phyloP scores from a whole-genome alignment of 2,113 vertebrate species.

The Vulpes ferrilata region DNA sequence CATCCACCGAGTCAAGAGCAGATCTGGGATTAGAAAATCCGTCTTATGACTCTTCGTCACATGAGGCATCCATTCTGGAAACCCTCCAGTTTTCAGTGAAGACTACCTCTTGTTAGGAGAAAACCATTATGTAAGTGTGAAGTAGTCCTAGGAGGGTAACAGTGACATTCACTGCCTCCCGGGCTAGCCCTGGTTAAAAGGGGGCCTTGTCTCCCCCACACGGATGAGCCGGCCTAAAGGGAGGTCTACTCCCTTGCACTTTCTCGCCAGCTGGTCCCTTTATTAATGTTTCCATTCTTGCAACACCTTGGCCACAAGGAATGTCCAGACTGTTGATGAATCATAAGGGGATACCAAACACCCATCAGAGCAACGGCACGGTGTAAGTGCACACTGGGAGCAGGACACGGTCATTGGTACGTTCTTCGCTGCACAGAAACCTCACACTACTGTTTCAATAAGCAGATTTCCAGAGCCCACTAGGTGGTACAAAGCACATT shows the following conservation, averaged over 20 bases:
- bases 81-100: neutral
- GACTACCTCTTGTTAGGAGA: constrained; percentile 42
- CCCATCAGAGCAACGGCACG: neutral
- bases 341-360: neutral
- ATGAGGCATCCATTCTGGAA: neutral
- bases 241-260: neutral
- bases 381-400: neutral
- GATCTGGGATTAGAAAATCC: neutral
- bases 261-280: neutral
- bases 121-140: constrained; percentile 22
- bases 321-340: neutral
- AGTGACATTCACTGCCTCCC: neutral
- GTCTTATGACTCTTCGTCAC: constrained; percentile 48
- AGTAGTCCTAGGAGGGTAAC: constrained; percentile 11
- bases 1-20: neutral
- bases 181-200: neutral
- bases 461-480: constrained; percentile 29
- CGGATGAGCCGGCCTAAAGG: neutral
- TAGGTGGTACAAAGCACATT: neutral
- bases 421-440: neutral
- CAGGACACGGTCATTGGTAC: neutral
- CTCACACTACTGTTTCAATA: neutral
- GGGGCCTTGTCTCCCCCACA: neutral
- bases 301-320: neutral
- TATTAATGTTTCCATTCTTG: neutral